Conservation (phyloP, 1,140 invertebrate species). For the Aleiodes sp. region DNA sequence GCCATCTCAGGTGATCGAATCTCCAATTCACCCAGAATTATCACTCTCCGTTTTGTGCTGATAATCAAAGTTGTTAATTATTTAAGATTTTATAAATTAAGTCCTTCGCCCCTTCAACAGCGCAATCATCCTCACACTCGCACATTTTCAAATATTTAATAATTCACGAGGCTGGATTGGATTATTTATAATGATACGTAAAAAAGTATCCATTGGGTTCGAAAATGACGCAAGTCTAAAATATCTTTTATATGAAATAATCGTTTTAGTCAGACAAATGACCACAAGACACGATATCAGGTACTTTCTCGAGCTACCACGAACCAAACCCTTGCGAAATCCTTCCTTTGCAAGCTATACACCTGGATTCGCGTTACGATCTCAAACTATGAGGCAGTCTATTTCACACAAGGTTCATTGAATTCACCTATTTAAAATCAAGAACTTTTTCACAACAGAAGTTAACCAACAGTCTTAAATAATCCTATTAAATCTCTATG, state of each 20-base stretch:
- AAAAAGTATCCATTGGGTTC: neutral
- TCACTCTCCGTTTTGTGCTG: neutral
- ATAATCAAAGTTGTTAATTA: neutral
- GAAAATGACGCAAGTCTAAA: neutral
- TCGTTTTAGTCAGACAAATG: constrained; percentile 14
- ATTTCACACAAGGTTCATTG: neutral
- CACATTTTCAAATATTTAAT: constrained; percentile 48
- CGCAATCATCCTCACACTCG: constrained; percentile 56
- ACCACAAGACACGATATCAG: constrained; percentile 14
- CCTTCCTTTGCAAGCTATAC: neutral
- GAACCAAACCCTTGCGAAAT: constrained; percentile 20
- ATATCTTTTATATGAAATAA: neutral
- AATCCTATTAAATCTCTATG: constrained; percentile 9
- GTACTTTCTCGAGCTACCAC: constrained; percentile 2
- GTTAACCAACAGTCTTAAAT: constrained; percentile 10
- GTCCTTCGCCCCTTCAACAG: constrained; percentile 11
- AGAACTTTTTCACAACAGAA: neutral
- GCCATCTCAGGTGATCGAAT: constrained; percentile 71
- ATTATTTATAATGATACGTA: neutral
- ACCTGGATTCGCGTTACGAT: neutral
- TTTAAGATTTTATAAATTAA: neutral
- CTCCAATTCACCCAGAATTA: constrained; percentile 48
- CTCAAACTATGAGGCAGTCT: neutral
- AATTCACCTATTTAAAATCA: constrained; percentile 1
- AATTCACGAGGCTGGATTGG: too few relatives aligned